Percentiles rank a stretch among this genome's conserved stretches.
These are phyloP conservation scores for Hirundo rustica DNA, from an alignment of 2,797 vertebrate species.

Conservation along the genomic window DNA sequence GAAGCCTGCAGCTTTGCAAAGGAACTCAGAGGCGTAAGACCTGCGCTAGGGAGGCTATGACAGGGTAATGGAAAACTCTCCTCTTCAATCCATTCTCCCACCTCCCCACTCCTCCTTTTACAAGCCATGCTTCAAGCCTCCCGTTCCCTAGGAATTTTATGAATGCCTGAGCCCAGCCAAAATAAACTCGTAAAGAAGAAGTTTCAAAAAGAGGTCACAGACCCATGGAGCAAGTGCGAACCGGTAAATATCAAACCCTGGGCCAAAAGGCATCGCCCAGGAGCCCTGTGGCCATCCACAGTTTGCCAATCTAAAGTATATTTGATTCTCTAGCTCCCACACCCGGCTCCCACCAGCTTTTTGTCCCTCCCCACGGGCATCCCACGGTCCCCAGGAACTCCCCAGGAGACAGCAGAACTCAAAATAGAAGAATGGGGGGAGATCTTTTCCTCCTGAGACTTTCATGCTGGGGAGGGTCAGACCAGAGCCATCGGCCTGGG, in stretches of 20 bases:
- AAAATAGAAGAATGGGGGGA: rapidly evolving
- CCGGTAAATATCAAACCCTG: conserved; percentile 66
- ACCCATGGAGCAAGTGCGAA: conserved; percentile 78
- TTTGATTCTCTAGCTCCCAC: background rate
- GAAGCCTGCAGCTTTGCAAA: conserved; percentile 53
- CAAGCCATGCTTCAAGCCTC: conserved; percentile 80
- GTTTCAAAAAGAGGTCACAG: conserved; percentile 81
- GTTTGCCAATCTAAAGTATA: background rate
- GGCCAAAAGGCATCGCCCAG: background rate
- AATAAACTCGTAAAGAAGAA: conserved; percentile 83
- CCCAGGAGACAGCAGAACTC: background rate
- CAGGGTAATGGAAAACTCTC: conserved; percentile 72
- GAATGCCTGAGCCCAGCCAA: conserved; percentile 83
- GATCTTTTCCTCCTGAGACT: background rate
- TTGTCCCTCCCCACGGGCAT: background rate
- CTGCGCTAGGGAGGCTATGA: conserved; percentile 58
- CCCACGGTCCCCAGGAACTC: background rate
- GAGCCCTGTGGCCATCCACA: background rate
- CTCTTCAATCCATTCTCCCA: conserved; percentile 54
- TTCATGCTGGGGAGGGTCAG: background rate
- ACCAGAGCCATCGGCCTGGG: background rate
- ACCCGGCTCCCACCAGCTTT: background rate
- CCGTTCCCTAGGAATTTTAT: conserved; percentile 83
- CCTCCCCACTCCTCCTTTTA: conserved; percentile 80
- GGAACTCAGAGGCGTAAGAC: conserved; percentile 51